Evolutionary conservation across 1,140 invertebrate genomes (phyloP), one percentile per base, ranked within the genome.

Genomic region (Vanessa atalanta): DNA sequence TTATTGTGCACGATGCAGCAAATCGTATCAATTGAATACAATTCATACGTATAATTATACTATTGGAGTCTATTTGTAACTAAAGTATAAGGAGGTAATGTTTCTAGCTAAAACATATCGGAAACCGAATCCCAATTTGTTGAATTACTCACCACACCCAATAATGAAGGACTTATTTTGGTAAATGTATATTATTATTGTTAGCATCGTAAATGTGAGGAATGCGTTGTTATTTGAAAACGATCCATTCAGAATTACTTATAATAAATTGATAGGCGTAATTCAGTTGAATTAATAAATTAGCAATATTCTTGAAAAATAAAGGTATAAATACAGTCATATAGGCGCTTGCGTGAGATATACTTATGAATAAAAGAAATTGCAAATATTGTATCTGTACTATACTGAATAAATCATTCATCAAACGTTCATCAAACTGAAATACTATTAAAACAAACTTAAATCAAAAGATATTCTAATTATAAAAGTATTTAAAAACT

Each of bases 11-110:
- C 53, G 57, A 61, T 57, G 57, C 53, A 60, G 55, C 53, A 60
- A 61, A 48, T 60, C 55, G 20, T 60, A 69, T 69, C 67, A 69
- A 69, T 69, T 69, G 55, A 69, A 69, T 69, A 69, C 67, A 69
- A 69, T 69, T 69, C 53, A 69, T 47, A 20, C 53, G 67, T 69
- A 23, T 69, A 69, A 69, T 69, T 69, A 69, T 69, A 53, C 51
- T 60, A 60, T 69, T 69, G 53, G 43, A 69, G n/a, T 69, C 55
- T 60, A 69, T 69, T 53, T 68, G 51, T 43, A 68, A 26, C 11
- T 60, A 60, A 26, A 60, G 55, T 60, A 60, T 23, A 14, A 60
- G 23, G 4, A 51, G 48, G n/a, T 7, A n/a, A 57, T 9, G 48
- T 12, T 48, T 12, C 20, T 26, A 6, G 8, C 5, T 68, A 68